Conservation (phyloP, 2,113 vertebrate species). For the Pluvianellus socialis region DNA sequence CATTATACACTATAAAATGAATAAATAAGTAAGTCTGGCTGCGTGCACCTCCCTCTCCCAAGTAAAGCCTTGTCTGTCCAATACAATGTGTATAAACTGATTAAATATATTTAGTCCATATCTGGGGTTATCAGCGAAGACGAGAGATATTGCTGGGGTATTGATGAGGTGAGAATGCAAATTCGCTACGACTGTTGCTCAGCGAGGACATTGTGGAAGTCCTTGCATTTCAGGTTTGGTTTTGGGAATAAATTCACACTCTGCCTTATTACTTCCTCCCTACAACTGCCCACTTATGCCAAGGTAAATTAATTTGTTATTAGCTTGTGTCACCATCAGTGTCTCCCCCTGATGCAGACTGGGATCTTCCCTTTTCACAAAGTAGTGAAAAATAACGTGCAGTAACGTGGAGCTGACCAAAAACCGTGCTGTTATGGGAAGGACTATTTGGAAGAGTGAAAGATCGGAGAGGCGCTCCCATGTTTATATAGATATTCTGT, state of each 20-base stretch:
- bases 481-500: background rate
- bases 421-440: background rate
- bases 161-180: background rate
- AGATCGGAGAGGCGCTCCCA: background rate
- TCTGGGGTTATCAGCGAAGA: background rate
- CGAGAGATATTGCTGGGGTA: background rate
- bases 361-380: background rate
- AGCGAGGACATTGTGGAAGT: background rate
- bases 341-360: background rate
- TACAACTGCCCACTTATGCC: background rate
- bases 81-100: background rate
- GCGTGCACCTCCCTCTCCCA: background rate
- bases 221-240: background rate
- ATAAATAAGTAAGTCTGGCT: background rate
- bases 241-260: background rate
- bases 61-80: background rate
- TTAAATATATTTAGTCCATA: background rate
- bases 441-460: background rate
- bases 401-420: background rate
- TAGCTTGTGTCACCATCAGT: background rate
- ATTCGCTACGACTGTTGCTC: background rate
- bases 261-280: background rate
- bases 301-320: background rate
- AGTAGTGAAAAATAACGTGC: background rate
- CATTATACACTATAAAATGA: background rate